Percentiles rank a stretch among this genome's conserved stretches.
Conservation (phyloP, 1,140 invertebrate species). For the Argopecten irradians region DNA sequence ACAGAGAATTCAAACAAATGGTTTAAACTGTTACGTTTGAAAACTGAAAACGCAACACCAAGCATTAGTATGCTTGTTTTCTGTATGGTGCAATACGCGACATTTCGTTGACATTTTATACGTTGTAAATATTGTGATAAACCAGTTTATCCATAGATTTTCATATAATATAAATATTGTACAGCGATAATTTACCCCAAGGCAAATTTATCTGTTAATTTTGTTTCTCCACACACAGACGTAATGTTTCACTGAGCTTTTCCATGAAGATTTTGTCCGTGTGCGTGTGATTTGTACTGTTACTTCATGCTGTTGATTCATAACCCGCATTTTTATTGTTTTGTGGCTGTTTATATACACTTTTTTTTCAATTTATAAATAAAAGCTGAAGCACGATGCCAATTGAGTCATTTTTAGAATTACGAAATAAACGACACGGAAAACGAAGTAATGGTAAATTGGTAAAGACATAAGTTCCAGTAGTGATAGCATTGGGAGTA, state of each 20-base stretch:
- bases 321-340: too few relatives aligned
- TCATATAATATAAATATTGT: too few relatives aligned
- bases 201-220: too few relatives aligned
- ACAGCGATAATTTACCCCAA: too few relatives aligned
- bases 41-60: background rate
- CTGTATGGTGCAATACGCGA: background rate
- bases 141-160: background rate
- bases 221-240: too few relatives aligned
- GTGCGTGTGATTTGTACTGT: too few relatives aligned
- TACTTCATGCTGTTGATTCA: too few relatives aligned
- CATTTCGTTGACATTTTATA: background rate
- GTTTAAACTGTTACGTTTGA: background rate
- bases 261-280: too few relatives aligned
- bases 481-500: background rate
- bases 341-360: background rate
- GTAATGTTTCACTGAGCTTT: too few relatives aligned
- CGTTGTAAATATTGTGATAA: background rate
- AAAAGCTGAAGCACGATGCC: background rate
- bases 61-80: background rate
- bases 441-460: too few relatives aligned
- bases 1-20: conserved; percentile 81
- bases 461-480: too few relatives aligned
- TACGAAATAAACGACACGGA: too few relatives aligned
- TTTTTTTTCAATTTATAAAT: background rate
- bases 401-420: background rate